Conservation (phyloP, 2,113 vertebrate species). For the Sceloporus tristichus region DNA sequence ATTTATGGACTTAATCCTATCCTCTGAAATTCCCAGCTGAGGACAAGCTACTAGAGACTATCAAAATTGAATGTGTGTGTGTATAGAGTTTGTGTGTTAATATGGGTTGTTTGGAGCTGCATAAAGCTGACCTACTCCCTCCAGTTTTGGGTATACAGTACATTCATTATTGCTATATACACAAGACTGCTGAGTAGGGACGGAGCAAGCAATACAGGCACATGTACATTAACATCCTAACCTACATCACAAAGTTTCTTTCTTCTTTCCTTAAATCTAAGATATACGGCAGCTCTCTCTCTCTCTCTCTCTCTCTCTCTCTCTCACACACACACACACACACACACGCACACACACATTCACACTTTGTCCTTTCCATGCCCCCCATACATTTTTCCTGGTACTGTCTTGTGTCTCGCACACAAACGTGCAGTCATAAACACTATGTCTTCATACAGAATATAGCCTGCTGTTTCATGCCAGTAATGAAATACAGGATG, state of each 20-base stretch:
- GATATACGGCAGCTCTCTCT: not conserved
- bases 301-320: no score
- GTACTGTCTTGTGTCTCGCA: not conserved
- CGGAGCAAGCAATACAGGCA: no score
- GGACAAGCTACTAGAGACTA: no score
- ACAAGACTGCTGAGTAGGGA: no score
- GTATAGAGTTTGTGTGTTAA: no score
- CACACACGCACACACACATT: no score
- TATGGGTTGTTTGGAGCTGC: no score
- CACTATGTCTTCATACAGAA: not conserved
- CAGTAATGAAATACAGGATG: not conserved
- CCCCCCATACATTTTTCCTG: not conserved
- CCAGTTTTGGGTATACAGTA: not conserved
- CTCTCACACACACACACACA: no score
- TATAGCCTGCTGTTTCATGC: not conserved
- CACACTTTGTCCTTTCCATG: not conserved
- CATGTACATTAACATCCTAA: not conserved
- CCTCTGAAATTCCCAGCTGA: not conserved
- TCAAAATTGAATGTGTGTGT: no score
- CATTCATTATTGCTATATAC: not conserved
- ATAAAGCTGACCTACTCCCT: no score
- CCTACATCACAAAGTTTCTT: not conserved
- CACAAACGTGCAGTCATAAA: not conserved
- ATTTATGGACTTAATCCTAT: not conserved
- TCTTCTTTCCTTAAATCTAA: not conserved